A percentile compares a stretch with the other conserved stretches of the same genome.
These are phyloP conservation scores for Pandemis heparana DNA, from an alignment of 2,888 invertebrate species.

Conservation along the genomic window DNA sequence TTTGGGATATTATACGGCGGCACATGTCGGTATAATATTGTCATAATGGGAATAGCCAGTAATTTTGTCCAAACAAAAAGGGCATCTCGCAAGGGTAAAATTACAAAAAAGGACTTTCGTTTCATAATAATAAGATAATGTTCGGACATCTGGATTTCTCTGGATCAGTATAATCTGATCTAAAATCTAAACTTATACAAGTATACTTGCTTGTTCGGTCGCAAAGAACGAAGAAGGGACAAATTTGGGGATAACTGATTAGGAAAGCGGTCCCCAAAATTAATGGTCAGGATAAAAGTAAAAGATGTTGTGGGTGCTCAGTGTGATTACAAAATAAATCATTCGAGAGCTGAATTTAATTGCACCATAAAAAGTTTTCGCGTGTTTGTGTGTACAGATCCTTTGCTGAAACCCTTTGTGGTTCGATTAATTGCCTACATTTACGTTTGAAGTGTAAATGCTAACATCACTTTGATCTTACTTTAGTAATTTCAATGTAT, in stretches of 20 bases:
- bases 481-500: slow-evolving; percentile 29
- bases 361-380: slow-evolving; percentile 37
- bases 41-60: slow-evolving; percentile 32
- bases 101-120: slow-evolving; percentile 13
- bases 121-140: background rate
- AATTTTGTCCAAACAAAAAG: slow-evolving; percentile 36
- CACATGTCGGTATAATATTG: slow-evolving; percentile 38
- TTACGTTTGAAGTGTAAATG: slow-evolving; percentile 40
- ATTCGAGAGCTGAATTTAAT: slow-evolving; percentile 36
- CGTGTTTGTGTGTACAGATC: slow-evolving; percentile 28
- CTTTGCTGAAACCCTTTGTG: slow-evolving; percentile 42
- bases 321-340: slow-evolving; percentile 59
- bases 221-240: background rate
- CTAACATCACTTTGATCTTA: slow-evolving; percentile 38
- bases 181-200: background rate
- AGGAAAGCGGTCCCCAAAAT: slow-evolving; percentile 16
- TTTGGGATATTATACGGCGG: slow-evolving; percentile 14
- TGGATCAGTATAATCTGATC: background rate
- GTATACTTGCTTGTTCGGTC: background rate
- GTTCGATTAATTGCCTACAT: slow-evolving; percentile 36
- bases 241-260: slow-evolving; percentile 10
- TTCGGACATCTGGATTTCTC: background rate
- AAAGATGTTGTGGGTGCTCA: slow-evolving; percentile 22
- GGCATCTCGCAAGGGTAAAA: slow-evolving; percentile 15
- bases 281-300: slow-evolving; percentile 20